Evolutionary conservation across 2,888 invertebrate genomes (phyloP).

Genomic region (Torymus tubicola): DNA sequence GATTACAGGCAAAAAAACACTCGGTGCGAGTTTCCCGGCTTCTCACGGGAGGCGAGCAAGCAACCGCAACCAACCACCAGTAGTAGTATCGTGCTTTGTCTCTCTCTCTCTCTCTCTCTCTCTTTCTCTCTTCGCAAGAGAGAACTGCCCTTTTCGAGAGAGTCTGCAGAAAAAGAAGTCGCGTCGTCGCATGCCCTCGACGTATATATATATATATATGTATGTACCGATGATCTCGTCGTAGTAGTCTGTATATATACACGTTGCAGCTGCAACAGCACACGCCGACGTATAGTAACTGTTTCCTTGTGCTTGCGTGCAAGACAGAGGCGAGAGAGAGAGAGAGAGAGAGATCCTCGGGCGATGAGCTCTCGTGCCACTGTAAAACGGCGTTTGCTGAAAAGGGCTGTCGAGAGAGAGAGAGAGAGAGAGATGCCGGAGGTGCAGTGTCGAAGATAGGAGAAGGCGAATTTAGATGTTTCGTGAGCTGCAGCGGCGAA

Average conservation of each 20-base stretch:
- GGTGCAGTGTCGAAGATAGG: too few species aligned
- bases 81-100: too few species aligned
- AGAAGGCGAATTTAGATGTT: too few species aligned
- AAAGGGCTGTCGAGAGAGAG: too few species aligned
- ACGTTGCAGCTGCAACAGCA: not conserved
- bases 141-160: constrained; percentile 40
- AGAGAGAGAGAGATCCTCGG: not conserved
- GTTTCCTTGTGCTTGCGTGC: constrained; percentile 15
- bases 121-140: too few species aligned
- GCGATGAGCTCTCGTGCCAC: too few species aligned
- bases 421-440: too few species aligned
- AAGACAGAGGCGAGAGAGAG: too few species aligned
- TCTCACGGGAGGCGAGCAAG: not conserved
- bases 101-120: too few species aligned
- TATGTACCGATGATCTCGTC: not conserved
- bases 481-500: too few species aligned
- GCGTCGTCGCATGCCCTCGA: constrained; percentile 58
- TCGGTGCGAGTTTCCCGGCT: constrained; percentile 8
- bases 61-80: too few species aligned
- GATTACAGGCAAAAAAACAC: constrained; percentile 9
- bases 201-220: constrained; percentile 61
- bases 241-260: not conserved
- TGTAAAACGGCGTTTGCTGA: too few species aligned
- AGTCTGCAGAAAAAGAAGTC: constrained; percentile 58
- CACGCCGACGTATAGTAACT: constrained; percentile 16